Evolutionary conservation across 2,797 vertebrate species (phyloP), one percentile per base, ranked within the genome.

Genomic region (Sebastes trivittatus): DNA sequence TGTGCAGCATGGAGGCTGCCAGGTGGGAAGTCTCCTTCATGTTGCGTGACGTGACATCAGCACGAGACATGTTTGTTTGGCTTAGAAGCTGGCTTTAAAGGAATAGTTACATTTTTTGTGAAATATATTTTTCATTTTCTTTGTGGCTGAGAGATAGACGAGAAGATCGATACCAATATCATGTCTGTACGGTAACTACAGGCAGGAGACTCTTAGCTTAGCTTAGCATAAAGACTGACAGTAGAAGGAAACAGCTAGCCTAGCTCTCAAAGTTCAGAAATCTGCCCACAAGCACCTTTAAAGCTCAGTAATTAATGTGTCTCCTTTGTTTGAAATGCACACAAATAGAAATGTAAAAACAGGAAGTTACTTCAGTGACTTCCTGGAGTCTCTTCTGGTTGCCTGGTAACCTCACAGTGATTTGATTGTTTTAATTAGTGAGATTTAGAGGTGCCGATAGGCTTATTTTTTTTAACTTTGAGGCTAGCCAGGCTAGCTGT

Each of bases 11-110:
- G 32, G 72, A 66, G 59, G 80, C 18, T 83, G 78, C 74, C 82
- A 88, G 78, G 87, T 82, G 55, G 77, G 58, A 78, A 36, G 54
- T 65, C 16, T 69, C 34, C 34, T 30, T 85, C 83, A 75, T 69
- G 82, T 23, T 72, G 62, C 23, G 54, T 69, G 54, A 85, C 72
- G 25, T 71, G 72, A 80, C 36, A 42, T 75, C 63, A 75, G 79
- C 72, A 69, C 32, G 61, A 70, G 55, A 71, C 42, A 23, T n/a
- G 25, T 65, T 61, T 75, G 38, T 60, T 56, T 56, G 63, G 49
- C 22, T 69, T 29, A 22, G 66, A 75, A 60, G 46, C 62, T 59
- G 78, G 52, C 54, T 65, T 78, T 9, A 36, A 65, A 67, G 6
- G 3, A 60, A 68, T 29, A 27, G 27, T 29, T 29, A 6, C 5